Evolutionary conservation across 2,797 vertebrate species (phyloP).

Genomic region (Leptoclinus maculatus): DNA sequence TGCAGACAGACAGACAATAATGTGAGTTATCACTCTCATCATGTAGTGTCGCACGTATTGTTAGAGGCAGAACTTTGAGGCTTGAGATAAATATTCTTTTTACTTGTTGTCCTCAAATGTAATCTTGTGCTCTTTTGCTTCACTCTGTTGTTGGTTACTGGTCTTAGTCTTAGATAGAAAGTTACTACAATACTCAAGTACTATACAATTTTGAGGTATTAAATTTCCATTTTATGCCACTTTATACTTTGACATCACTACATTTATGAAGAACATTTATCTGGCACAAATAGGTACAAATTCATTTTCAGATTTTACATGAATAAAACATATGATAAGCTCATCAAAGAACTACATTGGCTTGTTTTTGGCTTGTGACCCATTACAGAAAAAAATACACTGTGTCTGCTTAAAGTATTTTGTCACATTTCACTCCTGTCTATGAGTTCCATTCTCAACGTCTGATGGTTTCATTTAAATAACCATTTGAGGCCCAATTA

Average conservation of each 20-base stretch:
- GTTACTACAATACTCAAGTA: not conserved
- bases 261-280: not conserved
- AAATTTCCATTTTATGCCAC: not conserved
- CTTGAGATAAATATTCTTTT: slow-evolving; percentile 6
- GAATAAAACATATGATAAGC: not conserved
- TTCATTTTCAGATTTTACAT: not conserved
- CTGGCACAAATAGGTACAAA: not conserved
- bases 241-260: not conserved
- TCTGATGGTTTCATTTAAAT: not conserved
- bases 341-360: not conserved
- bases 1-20: not conserved
- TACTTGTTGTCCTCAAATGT: not conserved
- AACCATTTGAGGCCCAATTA: not conserved
- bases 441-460: not conserved
- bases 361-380: not conserved
- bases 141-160: not conserved
- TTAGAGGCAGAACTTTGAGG: not conserved
- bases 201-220: not conserved
- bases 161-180: not conserved
- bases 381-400: not conserved
- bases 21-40: not conserved
- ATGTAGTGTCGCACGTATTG: not conserved
- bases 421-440: not conserved
- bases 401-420: not conserved
- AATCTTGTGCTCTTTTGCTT: not conserved